A percentile compares a stretch with the other conserved stretches of the same genome.
phyloP scores from a whole-genome alignment of 2,797 vertebrate genomes.

The Typhlichthys subterraneus region DNA sequence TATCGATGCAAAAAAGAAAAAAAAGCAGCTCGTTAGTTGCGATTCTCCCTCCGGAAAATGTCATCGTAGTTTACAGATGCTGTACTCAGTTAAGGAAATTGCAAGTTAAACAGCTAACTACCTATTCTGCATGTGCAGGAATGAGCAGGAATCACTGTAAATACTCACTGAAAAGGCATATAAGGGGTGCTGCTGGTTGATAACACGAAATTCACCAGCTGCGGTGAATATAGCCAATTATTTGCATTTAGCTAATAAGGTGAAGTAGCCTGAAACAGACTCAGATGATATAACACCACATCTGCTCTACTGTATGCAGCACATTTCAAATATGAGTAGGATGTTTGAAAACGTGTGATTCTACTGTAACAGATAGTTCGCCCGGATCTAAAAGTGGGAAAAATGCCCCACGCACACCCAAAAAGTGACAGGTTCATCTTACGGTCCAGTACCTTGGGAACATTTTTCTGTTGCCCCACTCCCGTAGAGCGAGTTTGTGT shows the following conservation, averaged over 20 bases:
- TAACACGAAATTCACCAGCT: slow-evolving; percentile 52
- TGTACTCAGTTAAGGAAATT: not conserved
- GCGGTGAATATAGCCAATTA: slow-evolving; percentile 52
- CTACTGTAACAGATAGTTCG: slow-evolving; percentile 24
- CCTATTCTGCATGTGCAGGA: slow-evolving; percentile 11
- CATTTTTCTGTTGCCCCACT: slow-evolving; percentile 34
- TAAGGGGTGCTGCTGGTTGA: slow-evolving; percentile 35
- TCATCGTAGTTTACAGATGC: not conserved
- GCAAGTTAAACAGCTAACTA: slow-evolving; percentile 22
- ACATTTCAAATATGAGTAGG: slow-evolving; percentile 1
- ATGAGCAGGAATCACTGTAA: slow-evolving; percentile 23
- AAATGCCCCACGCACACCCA: slow-evolving; percentile 19
- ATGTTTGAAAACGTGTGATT: slow-evolving; percentile 1
- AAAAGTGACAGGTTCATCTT: slow-evolving; percentile 54
- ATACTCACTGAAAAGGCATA: slow-evolving; percentile 41
- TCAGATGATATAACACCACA: slow-evolving; percentile 17
- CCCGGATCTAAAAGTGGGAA: slow-evolving; percentile 4
- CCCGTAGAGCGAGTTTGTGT: no score
- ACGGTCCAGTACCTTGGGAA: slow-evolving; percentile 45
- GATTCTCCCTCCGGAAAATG: no score
- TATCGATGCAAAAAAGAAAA: no score
- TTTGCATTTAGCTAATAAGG: slow-evolving; percentile 4
- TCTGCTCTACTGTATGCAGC: slow-evolving; percentile 1
- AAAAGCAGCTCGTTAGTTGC: no score
- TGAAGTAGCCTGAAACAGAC: slow-evolving; percentile 37